These are phyloP conservation scores for Caenorhabditis drosophilae DNA, from an alignment of 2,888 invertebrate genomes.

Conservation along the genomic window DNA sequence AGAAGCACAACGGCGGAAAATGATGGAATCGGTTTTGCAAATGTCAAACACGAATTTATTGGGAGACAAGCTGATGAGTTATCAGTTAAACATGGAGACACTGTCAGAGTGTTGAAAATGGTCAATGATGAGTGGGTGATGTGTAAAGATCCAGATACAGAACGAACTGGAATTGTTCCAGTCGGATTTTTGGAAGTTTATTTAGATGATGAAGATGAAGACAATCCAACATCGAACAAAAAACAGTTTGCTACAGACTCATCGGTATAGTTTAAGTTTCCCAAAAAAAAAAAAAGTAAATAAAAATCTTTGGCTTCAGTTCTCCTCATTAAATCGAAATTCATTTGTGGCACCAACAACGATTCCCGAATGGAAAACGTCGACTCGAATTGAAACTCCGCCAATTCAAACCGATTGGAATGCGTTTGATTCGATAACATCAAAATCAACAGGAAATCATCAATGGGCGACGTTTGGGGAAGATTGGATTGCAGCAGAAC, in stretches of 20 bases:
- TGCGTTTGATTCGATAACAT: constrained; percentile 2
- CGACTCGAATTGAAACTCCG: constrained; percentile 6
- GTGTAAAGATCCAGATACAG: constrained; percentile 58
- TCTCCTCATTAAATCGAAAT: constrained; percentile 10
- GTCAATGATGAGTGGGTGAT: constrained; percentile 60
- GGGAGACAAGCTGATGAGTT: constrained; percentile 59
- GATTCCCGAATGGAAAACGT: constrained; percentile 20
- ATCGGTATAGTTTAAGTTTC: not conserved
- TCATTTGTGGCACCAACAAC: constrained; percentile 15
- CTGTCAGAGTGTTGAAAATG: constrained; percentile 55
- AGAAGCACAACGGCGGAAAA: constrained; percentile 15
- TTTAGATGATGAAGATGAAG: constrained; percentile 59
- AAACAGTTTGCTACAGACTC: not conserved
- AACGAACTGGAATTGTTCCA: constrained; percentile 58
- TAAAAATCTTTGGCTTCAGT: constrained; percentile 12
- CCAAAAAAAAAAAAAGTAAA: not conserved
- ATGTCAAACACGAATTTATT: constrained; percentile 57
- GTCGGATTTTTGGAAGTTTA: constrained; percentile 60
- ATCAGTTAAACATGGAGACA: constrained; percentile 52
- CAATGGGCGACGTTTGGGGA: constrained; percentile 50
- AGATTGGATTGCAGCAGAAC: constrained; percentile 37
- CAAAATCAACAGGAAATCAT: not conserved
- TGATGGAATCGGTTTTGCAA: constrained; percentile 52
- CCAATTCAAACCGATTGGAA: constrained; percentile 17
- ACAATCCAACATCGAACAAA: constrained; percentile 9